Base-by-base conservation (phyloP, 2,113 vertebrate species). In the Mobula birostris region DNA sequence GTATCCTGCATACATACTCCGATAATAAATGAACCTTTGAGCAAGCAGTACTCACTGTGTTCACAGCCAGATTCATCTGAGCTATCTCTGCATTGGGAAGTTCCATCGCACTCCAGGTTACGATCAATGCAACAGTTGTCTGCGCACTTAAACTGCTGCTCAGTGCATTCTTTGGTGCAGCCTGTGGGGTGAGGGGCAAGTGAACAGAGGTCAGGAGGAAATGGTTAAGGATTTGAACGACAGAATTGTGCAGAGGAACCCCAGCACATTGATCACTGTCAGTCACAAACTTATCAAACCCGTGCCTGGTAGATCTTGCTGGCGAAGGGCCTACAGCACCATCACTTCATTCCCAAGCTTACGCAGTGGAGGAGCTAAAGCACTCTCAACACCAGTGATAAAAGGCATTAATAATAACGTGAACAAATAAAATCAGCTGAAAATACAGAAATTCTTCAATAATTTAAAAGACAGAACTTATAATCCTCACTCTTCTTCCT, bases 121-220 rank as follows among this genome's bases (percentile, higher is more conserved):
- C 96, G 96, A 74, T 97, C 97, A 93, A 99, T 96, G 94, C 99
- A 99, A 96, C 99, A 99, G 94, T 97, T 97, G 66, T 98, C 97
- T 2, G 94, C 88, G 94, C 99, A 99, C 83, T 90, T 96, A 97
- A 98, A 99, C 94, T 97, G 96, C 6, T 56, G 36, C 5, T 56
- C 70, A 6, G 36, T 14, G 19, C 91, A 93, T 4, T 24, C 36
- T 4, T 40, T 70, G 0, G 3, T 6, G 70, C 91, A 74, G 9
- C 56, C 70, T 93, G 91, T 0, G 2, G 7, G 21, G 58, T 24
- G 5, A 14, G 32, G 72, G 21, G 5, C 1, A 2, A 24, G 2
- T 24, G 21, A 74, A 24, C 17, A 19, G 19, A 74, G n/a, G 32
- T 11, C 11, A n/a, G 8, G 11, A 12, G 32, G 6, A 32, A 15